phyloP scores from a whole-genome alignment of 1,140 invertebrate species.

The Procambarus virginalis region DNA sequence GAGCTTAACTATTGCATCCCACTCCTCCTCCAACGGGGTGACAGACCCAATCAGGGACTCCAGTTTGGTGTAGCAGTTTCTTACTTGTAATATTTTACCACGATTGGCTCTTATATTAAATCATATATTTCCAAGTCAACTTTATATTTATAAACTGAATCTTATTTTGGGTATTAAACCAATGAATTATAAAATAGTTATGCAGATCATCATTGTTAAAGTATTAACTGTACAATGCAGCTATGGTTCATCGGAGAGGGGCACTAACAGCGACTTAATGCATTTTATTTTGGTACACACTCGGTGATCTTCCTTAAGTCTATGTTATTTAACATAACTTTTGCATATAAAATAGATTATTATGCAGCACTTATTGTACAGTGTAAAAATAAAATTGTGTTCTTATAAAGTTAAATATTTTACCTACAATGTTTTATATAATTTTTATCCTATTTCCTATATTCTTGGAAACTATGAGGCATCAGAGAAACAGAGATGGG shows the following conservation, averaged over 20 bases:
- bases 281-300: background rate
- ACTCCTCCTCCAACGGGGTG: conserved; percentile 76
- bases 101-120: background rate
- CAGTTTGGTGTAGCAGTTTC: conserved; percentile 82
- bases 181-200: background rate
- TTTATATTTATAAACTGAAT: background rate
- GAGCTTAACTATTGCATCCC: conserved; percentile 91
- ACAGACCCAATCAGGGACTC: conserved; percentile 78
- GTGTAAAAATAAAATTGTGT: background rate
- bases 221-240: background rate
- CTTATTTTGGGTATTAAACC: background rate
- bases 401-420: background rate
- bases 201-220: background rate
- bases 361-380: background rate
- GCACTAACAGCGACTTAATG: background rate
- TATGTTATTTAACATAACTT: background rate
- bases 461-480: no score
- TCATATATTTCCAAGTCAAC: background rate
- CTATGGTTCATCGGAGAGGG: background rate
- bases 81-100: background rate
- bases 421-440: background rate
- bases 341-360: background rate
- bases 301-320: background rate
- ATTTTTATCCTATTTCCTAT: no score
- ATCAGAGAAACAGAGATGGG: no score